Evolutionary conservation across 2,888 invertebrate genomes (phyloP), one percentile per base, ranked within the genome.

Genomic region (Pollenia labialis): DNA sequence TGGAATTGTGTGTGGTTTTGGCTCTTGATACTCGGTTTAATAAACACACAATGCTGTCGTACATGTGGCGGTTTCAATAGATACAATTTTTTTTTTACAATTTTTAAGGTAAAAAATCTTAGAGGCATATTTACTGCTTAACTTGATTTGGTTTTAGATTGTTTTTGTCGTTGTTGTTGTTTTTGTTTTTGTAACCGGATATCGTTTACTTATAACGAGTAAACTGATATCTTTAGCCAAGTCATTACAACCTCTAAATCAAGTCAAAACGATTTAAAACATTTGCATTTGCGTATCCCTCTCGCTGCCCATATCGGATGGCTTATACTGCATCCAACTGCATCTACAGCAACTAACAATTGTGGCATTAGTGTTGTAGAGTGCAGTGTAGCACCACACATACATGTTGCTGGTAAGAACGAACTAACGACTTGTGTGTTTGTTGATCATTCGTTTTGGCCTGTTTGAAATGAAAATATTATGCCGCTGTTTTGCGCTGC

Each of bases 171-270:
- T 82, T 60, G 11, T 81, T 76, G 46, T 62, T 69, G 16, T 64
- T n/a, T n/a, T n/a, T 81, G 74, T 81, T 87, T 66, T 66, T 87
- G 87, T 87, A 87, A 87, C 81, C 87, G 84, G 87, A 87, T 87
- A 87, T 87, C 87, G 84, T 87, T 87, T 84, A 87, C 87, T 81
- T 81, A 84, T 84, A 69, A 68, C 79, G 66, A 56, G 87, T 81
- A 87, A 87, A 87, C 81, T 87, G 87, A 87, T 87, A 87, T 77
- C 87, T 87, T 87, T 81, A 81, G 83, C 87, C 77, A 87, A 87
- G 84, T 87, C 87, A 87, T 87, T 87, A 87, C 87, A 87, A 87
- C 87, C 87, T 87, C 87, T 87, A 87, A 87, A 87, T 87, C 87
- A 87, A 87, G 87, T 87, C 87, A 87, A 87, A 87, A 87, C 87